Base-by-base conservation (phyloP, 2,888 invertebrate species). In the Lasioglossum malachurum region DNA sequence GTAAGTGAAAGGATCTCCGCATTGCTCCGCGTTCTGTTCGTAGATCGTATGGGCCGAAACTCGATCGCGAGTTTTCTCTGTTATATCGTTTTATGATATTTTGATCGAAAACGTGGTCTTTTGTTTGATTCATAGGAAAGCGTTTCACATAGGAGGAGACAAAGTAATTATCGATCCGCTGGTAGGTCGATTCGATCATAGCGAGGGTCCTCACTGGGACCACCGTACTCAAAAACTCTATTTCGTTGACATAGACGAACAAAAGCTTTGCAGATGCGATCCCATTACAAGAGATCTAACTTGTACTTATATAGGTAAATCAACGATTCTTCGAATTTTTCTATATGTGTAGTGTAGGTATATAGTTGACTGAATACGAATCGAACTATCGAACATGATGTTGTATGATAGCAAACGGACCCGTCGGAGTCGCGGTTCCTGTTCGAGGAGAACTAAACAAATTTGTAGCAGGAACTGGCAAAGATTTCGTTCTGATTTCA, bases 161-260 rank as follows among this genome's bases (percentile, higher is more conserved):
- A 2, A 31, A 0, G 0, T 67, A 67, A 31, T 2, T 49, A 82
- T 88, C 27, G n/a, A 82, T 14, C 79, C 49, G 12, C 46, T 89
- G 19, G 84, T 89, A 14, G 82, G 82, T 0, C n/a, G 10, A 67
- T 87, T 75, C 44, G 93, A 91, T 10, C 96, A 97, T 84, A 96
- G 96, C 19, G 97, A 97, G 93, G 97, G 97, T 0, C 97, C 97
- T 0, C 96, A 96, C 91, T 97, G 97, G 97, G 96, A 96, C 23
- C 93, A 95, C 7, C 91, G 91, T 4, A 96, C 96, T 82, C 96
- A 96, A 86, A 96, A 96, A 0, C 95, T 97, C 2, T 97, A 96
- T 91, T 97, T 96, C 95, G 97, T 97, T 4, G 97, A 97, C 88
- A 97, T 97, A 87, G 87, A 90, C 0, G 95, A 92, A 0, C 96